phyloP scores from a whole-genome alignment of 2,797 vertebrate genomes.

The Diplodus sargus region DNA sequence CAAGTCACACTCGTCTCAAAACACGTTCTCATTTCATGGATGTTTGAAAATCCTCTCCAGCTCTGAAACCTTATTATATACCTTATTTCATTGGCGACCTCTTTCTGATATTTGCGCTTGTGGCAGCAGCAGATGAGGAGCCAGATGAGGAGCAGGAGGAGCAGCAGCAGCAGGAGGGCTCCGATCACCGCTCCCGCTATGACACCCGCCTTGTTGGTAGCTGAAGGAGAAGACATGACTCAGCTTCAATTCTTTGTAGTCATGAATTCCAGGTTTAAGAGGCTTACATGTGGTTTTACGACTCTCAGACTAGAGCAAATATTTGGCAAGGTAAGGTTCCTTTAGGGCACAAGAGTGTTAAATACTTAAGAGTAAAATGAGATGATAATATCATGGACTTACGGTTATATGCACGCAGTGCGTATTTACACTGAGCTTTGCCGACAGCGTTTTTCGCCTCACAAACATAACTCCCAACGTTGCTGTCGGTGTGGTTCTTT shows the following conservation, averaged over 20 bases:
- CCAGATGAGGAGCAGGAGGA: slow-evolving; percentile 90
- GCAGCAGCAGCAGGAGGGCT: slow-evolving; percentile 86
- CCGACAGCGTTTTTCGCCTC: slow-evolving; percentile 88
- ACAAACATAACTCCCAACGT: slow-evolving; percentile 88
- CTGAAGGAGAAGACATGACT: slow-evolving; percentile 68
- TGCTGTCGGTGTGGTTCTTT: slow-evolving; percentile 83
- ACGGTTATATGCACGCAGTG: slow-evolving; percentile 84
- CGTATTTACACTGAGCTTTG: slow-evolving; percentile 82
- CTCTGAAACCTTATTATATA: slow-evolving; percentile 55
- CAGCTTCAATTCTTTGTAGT: slow-evolving; percentile 1
- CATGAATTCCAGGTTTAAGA: slow-evolving; percentile 2
- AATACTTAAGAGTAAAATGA: slow-evolving; percentile 36
- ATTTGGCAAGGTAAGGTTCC: slow-evolving; percentile 12
- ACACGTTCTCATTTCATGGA: not conserved
- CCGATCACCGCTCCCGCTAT: slow-evolving; percentile 91
- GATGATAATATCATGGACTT: slow-evolving; percentile 65
- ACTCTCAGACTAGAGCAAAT: slow-evolving; percentile 18
- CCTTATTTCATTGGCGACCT: slow-evolving; percentile 90
- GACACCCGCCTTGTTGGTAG: slow-evolving; percentile 84
- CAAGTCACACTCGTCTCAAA: not conserved
- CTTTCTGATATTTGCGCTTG: slow-evolving; percentile 85
- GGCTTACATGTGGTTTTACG: not conserved
- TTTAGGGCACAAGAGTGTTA: slow-evolving; percentile 4
- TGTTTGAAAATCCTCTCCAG: not conserved
- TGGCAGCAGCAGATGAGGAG: slow-evolving; percentile 89